Conservation (phyloP, 1,140 invertebrate species). For the Paramacrobiotus metropolitanus region DNA sequence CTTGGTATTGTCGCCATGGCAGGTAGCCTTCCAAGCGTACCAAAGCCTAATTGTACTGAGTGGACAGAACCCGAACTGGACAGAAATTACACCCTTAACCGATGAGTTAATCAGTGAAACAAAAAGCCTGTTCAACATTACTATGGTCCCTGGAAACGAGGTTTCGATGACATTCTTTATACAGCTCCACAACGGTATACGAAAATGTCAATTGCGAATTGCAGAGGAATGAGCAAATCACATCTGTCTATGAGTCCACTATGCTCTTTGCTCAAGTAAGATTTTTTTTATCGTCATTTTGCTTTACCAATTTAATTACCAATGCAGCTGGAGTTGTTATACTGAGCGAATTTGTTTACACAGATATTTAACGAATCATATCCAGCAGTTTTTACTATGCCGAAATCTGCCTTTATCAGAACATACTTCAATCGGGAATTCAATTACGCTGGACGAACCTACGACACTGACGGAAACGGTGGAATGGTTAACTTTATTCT, state of each 20-base stretch:
- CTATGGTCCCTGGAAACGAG: not conserved
- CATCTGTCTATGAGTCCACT: not conserved
- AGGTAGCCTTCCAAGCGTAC: not conserved
- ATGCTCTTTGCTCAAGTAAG: not conserved
- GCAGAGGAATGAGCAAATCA: not conserved
- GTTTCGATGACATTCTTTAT: too few species aligned
- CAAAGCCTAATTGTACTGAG: not conserved
- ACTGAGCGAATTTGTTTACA: too few species aligned
- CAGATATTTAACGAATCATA: not conserved
- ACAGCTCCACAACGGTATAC: too few species aligned
- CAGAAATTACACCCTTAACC: not conserved
- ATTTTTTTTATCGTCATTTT: too few species aligned
- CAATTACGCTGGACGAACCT: not conserved
- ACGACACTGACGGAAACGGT: not conserved
- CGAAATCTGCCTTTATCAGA: not conserved
- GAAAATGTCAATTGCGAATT: too few species aligned
- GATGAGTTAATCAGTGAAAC: not conserved
- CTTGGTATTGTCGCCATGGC: too few species aligned
- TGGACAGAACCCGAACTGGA: not conserved
- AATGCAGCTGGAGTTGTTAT: too few species aligned
- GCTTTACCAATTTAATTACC: too few species aligned
- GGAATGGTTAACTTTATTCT: not conserved
- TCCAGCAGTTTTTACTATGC: not conserved
- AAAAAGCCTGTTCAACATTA: not conserved
- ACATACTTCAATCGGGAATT: not conserved